These are phyloP conservation scores for Daktulosphaira vitifoliae DNA, from an alignment of 1,140 invertebrate species.

Conservation along the genomic window DNA sequence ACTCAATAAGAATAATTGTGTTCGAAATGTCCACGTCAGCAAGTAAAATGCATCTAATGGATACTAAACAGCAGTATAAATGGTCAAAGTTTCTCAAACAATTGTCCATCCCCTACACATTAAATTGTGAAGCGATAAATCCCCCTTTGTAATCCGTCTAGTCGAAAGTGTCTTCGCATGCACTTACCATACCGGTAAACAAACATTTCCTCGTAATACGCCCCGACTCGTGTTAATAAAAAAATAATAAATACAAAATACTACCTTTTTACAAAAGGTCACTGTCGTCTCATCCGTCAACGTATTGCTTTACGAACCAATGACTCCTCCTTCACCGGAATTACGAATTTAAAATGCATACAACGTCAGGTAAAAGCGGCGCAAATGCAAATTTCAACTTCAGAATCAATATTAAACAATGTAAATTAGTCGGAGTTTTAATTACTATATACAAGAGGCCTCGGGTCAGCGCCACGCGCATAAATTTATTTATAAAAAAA, in stretches of 20 bases:
- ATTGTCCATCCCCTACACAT: not conserved
- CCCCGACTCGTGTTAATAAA: constrained; percentile 8
- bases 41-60: not conserved
- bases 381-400: not conserved
- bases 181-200: constrained; percentile 3
- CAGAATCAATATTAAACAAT: not conserved
- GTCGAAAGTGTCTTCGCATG: constrained; percentile 14
- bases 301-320: too few species aligned
- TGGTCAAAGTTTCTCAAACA: not conserved
- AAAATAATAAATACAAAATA: not conserved
- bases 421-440: constrained; percentile 1
- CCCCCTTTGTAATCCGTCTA: not conserved
- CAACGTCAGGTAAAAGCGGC: too few species aligned
- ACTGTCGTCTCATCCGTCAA: not conserved
- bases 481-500: constrained; percentile 14
- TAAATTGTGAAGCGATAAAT: not conserved
- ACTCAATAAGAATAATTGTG: too few species aligned
- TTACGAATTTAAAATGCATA: too few species aligned
- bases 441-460: not conserved
- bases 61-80: constrained; percentile 6
- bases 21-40: not conserved
- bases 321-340: too few species aligned
- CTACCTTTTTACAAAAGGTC: not conserved
- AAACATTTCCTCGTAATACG: constrained; percentile 9
- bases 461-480: not conserved